Evolutionary conservation across 2,797 vertebrate species (phyloP).

Genomic region (Pterois miles): DNA sequence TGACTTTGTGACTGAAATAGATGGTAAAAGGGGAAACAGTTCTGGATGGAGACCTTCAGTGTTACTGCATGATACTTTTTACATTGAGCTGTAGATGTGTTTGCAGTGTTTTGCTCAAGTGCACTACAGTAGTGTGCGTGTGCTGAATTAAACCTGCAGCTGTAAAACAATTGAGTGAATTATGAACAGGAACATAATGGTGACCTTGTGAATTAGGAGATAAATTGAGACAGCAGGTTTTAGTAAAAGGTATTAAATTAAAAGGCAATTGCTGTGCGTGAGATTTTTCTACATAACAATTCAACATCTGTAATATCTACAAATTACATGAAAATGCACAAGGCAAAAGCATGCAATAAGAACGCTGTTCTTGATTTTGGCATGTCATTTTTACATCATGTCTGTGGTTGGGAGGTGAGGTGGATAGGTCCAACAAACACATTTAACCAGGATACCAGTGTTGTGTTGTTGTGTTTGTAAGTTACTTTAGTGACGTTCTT

Average conservation of each 20-base stretch:
- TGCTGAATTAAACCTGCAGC: background rate
- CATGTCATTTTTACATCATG: accelerated
- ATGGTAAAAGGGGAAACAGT: constrained; percentile 25
- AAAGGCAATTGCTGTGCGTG: background rate
- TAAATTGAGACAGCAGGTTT: background rate
- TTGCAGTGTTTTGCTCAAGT: background rate
- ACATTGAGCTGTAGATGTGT: background rate
- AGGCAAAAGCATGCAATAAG: background rate
- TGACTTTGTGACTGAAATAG: constrained; percentile 61
- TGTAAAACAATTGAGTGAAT: background rate
- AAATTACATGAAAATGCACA: background rate
- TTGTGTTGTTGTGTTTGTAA: too few species aligned
- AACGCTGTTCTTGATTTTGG: too few species aligned
- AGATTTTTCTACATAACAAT: background rate
- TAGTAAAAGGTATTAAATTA: background rate
- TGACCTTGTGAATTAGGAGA: background rate
- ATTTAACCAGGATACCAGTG: too few species aligned
- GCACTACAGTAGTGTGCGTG: background rate
- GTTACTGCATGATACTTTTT: background rate
- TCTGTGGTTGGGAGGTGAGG: too few species aligned
- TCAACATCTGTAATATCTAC: background rate
- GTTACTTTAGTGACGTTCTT: too few species aligned
- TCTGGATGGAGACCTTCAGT: constrained; percentile 19
- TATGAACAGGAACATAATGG: too few species aligned
- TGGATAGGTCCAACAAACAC: too few species aligned